Conservation (phyloP, 2,113 vertebrate species). For the Dolichallabes microphthalmus region DNA sequence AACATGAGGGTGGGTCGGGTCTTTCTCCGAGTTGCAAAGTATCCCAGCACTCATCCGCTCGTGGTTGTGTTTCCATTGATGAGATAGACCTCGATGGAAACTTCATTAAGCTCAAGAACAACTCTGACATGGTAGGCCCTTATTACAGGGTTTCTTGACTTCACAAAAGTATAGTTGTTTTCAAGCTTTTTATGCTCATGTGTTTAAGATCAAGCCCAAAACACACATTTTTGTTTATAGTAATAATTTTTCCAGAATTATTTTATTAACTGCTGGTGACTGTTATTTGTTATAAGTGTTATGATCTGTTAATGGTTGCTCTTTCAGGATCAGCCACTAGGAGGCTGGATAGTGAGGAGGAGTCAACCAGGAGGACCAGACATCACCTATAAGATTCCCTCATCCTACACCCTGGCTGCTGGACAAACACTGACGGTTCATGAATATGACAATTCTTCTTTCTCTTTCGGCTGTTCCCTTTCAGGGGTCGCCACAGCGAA, state of each 20-base stretch:
- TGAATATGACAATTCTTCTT: no score
- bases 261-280: neutral
- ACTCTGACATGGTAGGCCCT: conserved; percentile 67
- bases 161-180: neutral
- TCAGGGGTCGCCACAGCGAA: no score
- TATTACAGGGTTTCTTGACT: neutral
- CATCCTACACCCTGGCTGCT: conserved; percentile 68
- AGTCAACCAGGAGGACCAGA: conserved; percentile 61
- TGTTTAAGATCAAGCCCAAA: neutral
- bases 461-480: no score
- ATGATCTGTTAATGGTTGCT: neutral
- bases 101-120: conserved; percentile 78
- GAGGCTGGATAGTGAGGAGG: conserved; percentile 75
- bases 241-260: neutral
- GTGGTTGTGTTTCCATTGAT: conserved; percentile 71
- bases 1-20: conserved; percentile 63
- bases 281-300: neutral
- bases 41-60: conserved; percentile 64
- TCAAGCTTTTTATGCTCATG: no score
- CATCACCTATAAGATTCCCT: conserved; percentile 74
- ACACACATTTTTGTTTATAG: neutral
- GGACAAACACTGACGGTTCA: conserved; percentile 73
- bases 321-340: conserved; percentile 75
- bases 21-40: conserved; percentile 62
- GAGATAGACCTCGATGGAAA: conserved; percentile 78